Percentiles rank a stretch among this genome's conserved stretches.
phyloP scores from a whole-genome alignment of 1,140 invertebrate species.

The Brachionus sp. region DNA sequence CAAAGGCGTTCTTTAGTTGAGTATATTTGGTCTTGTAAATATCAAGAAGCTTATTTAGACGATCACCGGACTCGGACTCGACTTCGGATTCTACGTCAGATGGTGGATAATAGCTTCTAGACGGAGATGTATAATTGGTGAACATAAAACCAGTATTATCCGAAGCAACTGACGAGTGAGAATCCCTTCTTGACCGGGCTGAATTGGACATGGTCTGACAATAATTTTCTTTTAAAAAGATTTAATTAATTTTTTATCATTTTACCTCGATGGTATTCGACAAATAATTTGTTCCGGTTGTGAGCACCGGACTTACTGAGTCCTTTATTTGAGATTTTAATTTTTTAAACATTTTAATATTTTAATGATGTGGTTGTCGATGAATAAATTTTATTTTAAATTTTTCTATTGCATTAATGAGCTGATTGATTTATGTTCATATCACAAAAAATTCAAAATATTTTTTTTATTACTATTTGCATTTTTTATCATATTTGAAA shows the following conservation, averaged over 20 bases:
- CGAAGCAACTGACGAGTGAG: constrained; percentile 29
- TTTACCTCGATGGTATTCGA: constrained; percentile 8
- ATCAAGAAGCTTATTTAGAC: constrained; percentile 18
- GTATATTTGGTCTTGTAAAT: constrained; percentile 32
- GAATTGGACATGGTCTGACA: constrained; percentile 14
- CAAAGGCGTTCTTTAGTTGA: constrained; percentile 28
- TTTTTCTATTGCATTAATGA: constrained; percentile 15
- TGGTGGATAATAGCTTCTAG: constrained; percentile 23
- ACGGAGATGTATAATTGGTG: neutral
- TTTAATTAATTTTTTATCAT: neutral
- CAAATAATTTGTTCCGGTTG: neutral
- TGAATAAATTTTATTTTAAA: neutral
- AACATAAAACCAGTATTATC: neutral
- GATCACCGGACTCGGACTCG: constrained; percentile 4
- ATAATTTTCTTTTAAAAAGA: neutral
- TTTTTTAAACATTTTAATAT: constrained; percentile 35
- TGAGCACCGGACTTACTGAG: neutral
- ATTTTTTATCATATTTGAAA: constrained; percentile 7
- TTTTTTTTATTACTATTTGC: neutral
- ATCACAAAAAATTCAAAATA: neutral
- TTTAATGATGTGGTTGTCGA: neutral
- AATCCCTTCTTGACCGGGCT: neutral
- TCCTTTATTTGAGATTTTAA: constrained; percentile 26
- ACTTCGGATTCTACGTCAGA: constrained; percentile 39
- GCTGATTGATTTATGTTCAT: constrained; percentile 10